Evolutionary conservation across 2,797 vertebrate genomes (phyloP).

Genomic region (Rhinatrema bivittatum): DNA sequence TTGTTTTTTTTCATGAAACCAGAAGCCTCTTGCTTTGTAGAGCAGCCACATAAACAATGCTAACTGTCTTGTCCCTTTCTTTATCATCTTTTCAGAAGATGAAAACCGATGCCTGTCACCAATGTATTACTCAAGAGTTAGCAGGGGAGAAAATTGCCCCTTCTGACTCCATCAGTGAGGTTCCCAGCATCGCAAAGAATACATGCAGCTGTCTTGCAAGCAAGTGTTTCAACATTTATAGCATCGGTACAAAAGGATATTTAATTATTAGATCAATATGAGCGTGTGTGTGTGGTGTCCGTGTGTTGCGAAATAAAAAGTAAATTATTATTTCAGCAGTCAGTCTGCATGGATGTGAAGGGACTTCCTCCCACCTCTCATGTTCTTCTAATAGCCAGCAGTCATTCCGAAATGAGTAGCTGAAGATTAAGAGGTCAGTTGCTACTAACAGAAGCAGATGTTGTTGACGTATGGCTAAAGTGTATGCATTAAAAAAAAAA

Average conservation of each 20-base stretch:
- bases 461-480: constrained; percentile 31
- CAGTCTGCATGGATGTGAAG: constrained; percentile 11
- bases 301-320: neutral
- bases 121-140: neutral
- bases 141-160: too few species aligned
- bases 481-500: constrained; percentile 29
- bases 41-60: constrained; percentile 9
- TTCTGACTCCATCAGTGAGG: too few species aligned
- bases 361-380: constrained; percentile 16
- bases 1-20: too few species aligned
- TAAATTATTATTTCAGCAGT: constrained; percentile 28
- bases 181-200: too few species aligned
- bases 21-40: constrained; percentile 14
- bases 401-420: constrained; percentile 31
- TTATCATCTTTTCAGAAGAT: neutral
- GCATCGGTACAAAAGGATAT: neutral
- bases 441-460: constrained; percentile 35
- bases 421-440: constrained; percentile 44
- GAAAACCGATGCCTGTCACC: neutral
- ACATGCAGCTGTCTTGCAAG: neutral
- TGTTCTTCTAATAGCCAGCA: constrained; percentile 26
- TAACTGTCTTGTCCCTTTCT: constrained; percentile 1
- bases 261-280: neutral
- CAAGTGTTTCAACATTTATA: neutral
- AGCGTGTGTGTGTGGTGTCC: neutral